Evolutionary conservation across 2,113 vertebrate genomes (phyloP), one percentile per base, ranked within the genome.

Genomic region (Caranx ignobilis): DNA sequence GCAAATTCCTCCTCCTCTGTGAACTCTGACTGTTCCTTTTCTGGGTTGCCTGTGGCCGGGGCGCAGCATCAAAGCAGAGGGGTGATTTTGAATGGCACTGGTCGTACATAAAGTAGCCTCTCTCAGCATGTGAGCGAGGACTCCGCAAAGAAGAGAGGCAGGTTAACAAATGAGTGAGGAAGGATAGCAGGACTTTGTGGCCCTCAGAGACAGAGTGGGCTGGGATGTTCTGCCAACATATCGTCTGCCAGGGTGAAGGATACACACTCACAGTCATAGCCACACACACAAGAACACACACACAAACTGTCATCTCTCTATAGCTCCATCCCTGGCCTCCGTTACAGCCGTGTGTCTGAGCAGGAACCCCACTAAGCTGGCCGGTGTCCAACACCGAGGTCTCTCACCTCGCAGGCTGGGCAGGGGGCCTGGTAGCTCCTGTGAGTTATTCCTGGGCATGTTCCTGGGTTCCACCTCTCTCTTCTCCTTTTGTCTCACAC

Each of bases 391-490:
- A 90, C 87, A 83, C 84, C 37, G 65, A 92, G 92, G 92, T 92
- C 93, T 94, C 93, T 93, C 92, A 93, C 93, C 93, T 83, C 83
- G 73, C 93, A 93, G 89, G 86, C 90, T 92, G 89, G 87, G 86
- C 79, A 81, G 89, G 91, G 91, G 91, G 83, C 81, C 83, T 37
- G 63, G 85, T 80, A 75, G 87, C 86, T 91, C 81, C 57, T 56
- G 71, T 79, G 89, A 91, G 93, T 89, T 94, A 94, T 94, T 94
- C 92, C 85, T 93, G 92, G 85, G 84, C 76, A 80, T 65, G 57
- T 80, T 75, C 85, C 83, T 59, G 67, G 82, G 89, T 70, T 84
- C 74, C 86, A 87, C 81, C 73, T 74, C 71, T 69, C 89, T 63
- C 50, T 41, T 87, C 87, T 87, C 64, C 87, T 85, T 89, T 88